These are phyloP conservation scores for Apteryx owenii DNA, from an alignment of 2,113 vertebrate species.

Conservation along the genomic window DNA sequence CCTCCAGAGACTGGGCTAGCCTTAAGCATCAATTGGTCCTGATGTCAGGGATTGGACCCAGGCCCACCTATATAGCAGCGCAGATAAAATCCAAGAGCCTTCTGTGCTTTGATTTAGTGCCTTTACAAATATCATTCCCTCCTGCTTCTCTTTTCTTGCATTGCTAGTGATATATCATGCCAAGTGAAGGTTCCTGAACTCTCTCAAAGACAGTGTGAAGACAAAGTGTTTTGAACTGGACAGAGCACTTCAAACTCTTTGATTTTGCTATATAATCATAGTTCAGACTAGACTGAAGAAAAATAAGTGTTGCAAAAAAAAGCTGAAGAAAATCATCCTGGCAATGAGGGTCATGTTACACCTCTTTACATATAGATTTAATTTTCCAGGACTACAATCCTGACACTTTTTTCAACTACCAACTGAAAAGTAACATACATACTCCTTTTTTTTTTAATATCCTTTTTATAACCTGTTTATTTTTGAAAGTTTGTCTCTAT, in stretches of 20 bases:
- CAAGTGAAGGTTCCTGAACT: neutral
- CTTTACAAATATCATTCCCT: neutral
- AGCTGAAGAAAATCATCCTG: neutral
- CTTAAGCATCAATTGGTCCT: neutral
- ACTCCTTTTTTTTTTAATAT: neutral
- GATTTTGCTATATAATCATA: neutral
- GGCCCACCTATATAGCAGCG: neutral
- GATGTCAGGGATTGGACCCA: neutral
- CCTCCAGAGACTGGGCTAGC: neutral
- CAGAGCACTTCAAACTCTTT: neutral
- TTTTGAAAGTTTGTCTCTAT: neutral
- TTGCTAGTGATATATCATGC: neutral
- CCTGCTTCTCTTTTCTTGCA: neutral
- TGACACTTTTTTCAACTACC: neutral
- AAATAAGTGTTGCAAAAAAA: neutral
- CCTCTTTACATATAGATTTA: neutral
- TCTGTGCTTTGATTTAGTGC: neutral
- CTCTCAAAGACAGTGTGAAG: neutral
- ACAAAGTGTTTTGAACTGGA: neutral
- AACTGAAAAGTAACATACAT: neutral
- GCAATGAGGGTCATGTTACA: neutral
- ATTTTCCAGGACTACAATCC: neutral
- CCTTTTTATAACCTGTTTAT: neutral
- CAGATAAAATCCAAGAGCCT: neutral
- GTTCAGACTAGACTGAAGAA: neutral